phyloP scores from a whole-genome alignment of 1,140 invertebrate species.

The Leptinotarsa undecemlineata region DNA sequence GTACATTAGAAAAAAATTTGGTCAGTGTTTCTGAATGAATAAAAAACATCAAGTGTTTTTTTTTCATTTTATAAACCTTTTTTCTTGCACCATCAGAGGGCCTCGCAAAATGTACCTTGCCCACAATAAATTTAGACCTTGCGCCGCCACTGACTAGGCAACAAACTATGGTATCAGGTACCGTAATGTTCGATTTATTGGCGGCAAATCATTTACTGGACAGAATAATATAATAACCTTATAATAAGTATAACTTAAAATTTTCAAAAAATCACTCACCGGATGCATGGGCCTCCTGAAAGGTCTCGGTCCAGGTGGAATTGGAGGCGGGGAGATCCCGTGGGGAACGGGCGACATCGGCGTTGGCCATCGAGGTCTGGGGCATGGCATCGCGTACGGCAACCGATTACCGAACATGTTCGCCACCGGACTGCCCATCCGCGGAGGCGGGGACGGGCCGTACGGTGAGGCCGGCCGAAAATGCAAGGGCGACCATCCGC shows the following conservation, averaged over 20 bases:
- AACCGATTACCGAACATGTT: slow-evolving; percentile 55
- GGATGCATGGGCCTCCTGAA: slow-evolving; percentile 54
- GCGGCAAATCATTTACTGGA: no score
- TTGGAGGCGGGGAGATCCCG: slow-evolving; percentile 55
- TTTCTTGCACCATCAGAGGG: no score
- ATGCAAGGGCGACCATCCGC: slow-evolving; percentile 55
- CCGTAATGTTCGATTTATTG: no score
- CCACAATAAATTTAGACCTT: no score
- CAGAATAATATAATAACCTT: no score
- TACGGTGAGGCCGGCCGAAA: slow-evolving; percentile 68
- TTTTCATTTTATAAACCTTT: no score
- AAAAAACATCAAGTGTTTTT: no score
- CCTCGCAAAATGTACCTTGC: no score
- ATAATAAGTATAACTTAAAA: not conserved
- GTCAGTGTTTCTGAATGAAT: no score
- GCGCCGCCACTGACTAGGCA: no score
- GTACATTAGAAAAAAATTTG: no score
- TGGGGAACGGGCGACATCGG: slow-evolving; percentile 60
- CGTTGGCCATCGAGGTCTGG: slow-evolving; percentile 66
- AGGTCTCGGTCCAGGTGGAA: slow-evolving; percentile 55
- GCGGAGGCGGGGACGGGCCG: slow-evolving; percentile 66
- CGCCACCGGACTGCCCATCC: slow-evolving; percentile 56
- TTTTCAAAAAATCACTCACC: slow-evolving; percentile 51
- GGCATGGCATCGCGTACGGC: slow-evolving; percentile 60
- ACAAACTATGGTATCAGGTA: no score